Base-by-base conservation (phyloP, 1,140 invertebrate genomes). In the Mamestra configurata region DNA sequence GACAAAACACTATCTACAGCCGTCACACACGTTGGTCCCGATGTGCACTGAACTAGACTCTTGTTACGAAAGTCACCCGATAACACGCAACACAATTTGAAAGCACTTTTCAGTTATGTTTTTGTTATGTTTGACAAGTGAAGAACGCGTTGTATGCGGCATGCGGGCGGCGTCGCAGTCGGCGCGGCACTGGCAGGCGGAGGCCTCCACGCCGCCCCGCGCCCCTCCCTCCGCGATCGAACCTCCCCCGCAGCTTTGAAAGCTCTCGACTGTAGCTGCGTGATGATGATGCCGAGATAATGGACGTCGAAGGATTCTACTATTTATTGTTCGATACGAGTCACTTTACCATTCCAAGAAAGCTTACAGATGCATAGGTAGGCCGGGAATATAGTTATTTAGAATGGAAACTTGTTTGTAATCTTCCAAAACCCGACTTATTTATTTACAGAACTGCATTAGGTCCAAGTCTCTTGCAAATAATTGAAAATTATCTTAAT, bases 201-300 rank as follows among this genome's bases (percentile, higher is more conserved):
- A 93, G 92, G 93, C 92, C 90, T 89, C 88, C 87, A 82, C 84
- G 87, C 85, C 90, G 89, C 90, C 90, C 89, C 90, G 87, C 89
- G 82, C 83, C 89, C 86, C 87, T 88, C 92, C 87, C 86, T 85
- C 86, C 78, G 70, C 82, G 78, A 46, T 79, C 81, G 81, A 79
- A 86, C 85, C 82, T 87, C 86, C 87, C 86, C 90, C 91, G 88
- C 86, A 90, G 84, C 89, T 88, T 90, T 90, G 77, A 89, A 90
- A 91, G 88, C 91, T 92, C 61, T 87, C 85, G 86, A 86, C 87
- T 88, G 86, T 88, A 83, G 83, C 88, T 88, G 86, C 90, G 88
- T 91, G 90, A 92, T 91, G 92, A 94, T 93, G 90, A 93, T 93
- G 86, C 88, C 83, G 79, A 92, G 91, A 93, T 95, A 93, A 95